Percentiles rank a stretch among this genome's conserved stretches.
Evolutionary conservation across 2,113 vertebrate species (phyloP).

Genomic region (Eolophus roseicapilla): DNA sequence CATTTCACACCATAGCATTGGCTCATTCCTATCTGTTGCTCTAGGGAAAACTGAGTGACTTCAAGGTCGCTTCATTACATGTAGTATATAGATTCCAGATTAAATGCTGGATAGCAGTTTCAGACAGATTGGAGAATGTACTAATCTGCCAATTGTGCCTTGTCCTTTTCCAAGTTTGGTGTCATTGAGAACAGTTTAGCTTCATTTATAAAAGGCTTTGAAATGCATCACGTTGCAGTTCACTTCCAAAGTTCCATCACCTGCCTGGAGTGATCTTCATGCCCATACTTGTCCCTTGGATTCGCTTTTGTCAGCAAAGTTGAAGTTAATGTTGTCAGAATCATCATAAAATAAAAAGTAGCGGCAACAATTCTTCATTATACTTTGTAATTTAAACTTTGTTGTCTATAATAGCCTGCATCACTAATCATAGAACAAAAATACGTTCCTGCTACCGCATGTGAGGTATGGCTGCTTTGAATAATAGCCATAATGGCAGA

Average conservation of each 20-base stretch:
- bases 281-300: not conserved
- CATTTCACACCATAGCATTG: not conserved
- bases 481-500: constrained; percentile 7
- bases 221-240: not conserved
- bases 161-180: constrained; percentile 9
- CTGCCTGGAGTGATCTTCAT: not conserved
- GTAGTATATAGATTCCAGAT: not conserved
- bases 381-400: not conserved
- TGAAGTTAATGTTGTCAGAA: not conserved
- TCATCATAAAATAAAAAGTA: not conserved
- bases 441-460: not conserved
- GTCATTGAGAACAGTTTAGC: not conserved
- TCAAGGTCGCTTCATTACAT: not conserved
- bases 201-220: constrained; percentile 20
- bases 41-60: not conserved
- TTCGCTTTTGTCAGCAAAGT: not conserved
- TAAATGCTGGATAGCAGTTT: not conserved
- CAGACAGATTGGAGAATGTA: not conserved
- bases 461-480: constrained; percentile 8
- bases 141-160: not conserved
- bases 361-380: not conserved
- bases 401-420: not conserved
- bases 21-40: not conserved
- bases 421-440: not conserved
- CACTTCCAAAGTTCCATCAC: not conserved